Percentiles rank a stretch among this genome's conserved stretches.
phyloP scores from a whole-genome alignment of 2,888 invertebrate genomes.

The Athalia circularis region DNA sequence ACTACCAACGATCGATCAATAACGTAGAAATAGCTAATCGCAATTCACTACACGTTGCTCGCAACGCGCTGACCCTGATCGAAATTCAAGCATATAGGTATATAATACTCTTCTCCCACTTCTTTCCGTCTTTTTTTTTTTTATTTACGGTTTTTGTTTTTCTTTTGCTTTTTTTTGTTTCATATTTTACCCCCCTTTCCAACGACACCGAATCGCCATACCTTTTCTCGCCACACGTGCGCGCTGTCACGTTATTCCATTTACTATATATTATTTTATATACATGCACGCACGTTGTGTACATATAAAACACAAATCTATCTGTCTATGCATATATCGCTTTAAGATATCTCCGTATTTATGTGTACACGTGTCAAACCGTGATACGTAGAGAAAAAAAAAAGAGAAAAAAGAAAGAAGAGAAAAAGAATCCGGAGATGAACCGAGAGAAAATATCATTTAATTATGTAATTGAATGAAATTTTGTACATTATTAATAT shows the following conservation, averaged over 20 bases:
- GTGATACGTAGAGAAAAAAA: no score
- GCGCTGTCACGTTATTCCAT: conserved; percentile 10
- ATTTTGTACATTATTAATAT: no score
- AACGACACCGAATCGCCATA: background rate
- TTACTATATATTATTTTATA: background rate
- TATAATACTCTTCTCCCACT: background rate
- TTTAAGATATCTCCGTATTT: background rate
- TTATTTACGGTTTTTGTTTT: background rate
- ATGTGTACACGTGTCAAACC: no score
- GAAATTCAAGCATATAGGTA: conserved; percentile 37
- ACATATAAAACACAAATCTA: background rate
- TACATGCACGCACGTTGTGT: background rate
- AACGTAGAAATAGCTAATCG: conserved; percentile 36
- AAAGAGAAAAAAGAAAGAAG: no score
- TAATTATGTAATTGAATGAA: no score
- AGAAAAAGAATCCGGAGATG: no score
- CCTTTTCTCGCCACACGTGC: background rate
- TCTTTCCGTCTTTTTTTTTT: background rate
- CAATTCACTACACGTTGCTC: conserved; percentile 24
- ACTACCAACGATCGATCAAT: conserved; percentile 15
- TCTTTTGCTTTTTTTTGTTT: background rate
- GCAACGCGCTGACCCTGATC: conserved; percentile 37
- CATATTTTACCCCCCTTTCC: background rate
- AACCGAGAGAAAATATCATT: no score
- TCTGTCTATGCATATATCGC: background rate